Evolutionary conservation across 2,113 vertebrate genomes (phyloP), one percentile per base, ranked within the genome.

Genomic region (Laterallus jamaicensis): DNA sequence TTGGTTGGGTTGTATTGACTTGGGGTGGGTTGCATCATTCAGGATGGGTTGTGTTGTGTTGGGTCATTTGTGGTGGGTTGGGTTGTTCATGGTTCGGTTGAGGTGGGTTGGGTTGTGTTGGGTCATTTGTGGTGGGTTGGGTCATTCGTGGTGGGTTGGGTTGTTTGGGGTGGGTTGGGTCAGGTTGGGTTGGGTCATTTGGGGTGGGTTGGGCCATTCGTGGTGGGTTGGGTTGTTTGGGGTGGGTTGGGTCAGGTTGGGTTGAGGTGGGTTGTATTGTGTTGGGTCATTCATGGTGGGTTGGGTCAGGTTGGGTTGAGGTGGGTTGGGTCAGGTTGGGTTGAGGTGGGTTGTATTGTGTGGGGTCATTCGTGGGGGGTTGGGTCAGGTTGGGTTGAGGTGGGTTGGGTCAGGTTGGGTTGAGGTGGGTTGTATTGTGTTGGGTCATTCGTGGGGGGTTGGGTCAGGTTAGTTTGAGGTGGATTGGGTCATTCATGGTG

Each of bases 251-350:
- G 35, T 42, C 42, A 40, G 39, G 39, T 40, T 40, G 39, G 12
- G 39, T 40, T 40, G 39, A 40, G 39, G 39, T 42, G 40, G 40
- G 40, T 42, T 40, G 39, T 40, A 12, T 40, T 40, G 10, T 40
- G 40, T 11, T 32, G 22, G 17, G 24, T n/a, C 37, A 44, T 5
- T 64, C 3, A 0, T 2, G 5, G 25, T 60, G 63, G 55, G 11
- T 47, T 31, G 16, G 6, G 21, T 44, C 18, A 47, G 47, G 5
- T 26, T 62, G 63, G 55, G 11, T 55, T 31, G 16, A 5, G 17
- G 35, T 49, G 6, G 16, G 31, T 29, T 6, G 11, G 31, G 9
- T 19, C 47, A 47, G 47, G 47, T 47, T 47, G 39, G 40, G 11
- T 55, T 31, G 16, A 5, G 17, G 35, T 49, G 6, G 2, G 7